Conservation (phyloP, 2,888 invertebrate species). For the Mesorhabditis sp. region DNA sequence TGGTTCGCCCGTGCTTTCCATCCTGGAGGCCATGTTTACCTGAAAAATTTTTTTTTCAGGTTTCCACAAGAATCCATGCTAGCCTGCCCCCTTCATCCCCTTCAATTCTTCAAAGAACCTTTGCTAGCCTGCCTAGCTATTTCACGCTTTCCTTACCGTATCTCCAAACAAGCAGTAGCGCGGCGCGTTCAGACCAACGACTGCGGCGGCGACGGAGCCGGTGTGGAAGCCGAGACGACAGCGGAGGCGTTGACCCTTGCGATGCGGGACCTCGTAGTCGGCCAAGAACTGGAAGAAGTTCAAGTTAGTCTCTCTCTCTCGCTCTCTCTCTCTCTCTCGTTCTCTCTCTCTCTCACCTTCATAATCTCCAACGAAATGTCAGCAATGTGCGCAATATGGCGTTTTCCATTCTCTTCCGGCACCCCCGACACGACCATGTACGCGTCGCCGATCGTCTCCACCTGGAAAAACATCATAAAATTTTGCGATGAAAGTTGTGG, state of each 20-base stretch:
- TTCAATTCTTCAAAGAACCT: too few species aligned
- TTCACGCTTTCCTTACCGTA: constrained; percentile 20
- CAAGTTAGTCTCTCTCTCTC: not conserved
- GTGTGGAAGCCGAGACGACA: constrained; percentile 33
- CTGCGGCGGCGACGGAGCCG: constrained; percentile 36
- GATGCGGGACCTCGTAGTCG: constrained; percentile 29
- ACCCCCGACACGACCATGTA: constrained; percentile 43
- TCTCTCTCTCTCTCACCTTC: constrained; percentile 10
- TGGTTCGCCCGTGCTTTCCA: constrained; percentile 35
- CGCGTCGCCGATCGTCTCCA: constrained; percentile 44
- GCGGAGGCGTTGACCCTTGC: constrained; percentile 18
- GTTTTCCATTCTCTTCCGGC: constrained; percentile 36
- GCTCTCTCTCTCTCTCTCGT: not conserved
- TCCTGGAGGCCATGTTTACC: constrained; percentile 34
- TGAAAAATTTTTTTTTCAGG: constrained; percentile 9
- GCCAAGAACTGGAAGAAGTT: constrained; percentile 16
- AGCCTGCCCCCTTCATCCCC: not conserved
- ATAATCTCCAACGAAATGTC: constrained; percentile 26
- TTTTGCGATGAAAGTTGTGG: too few species aligned
- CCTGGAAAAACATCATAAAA: constrained; percentile 13
- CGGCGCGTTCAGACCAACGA: constrained; percentile 32
- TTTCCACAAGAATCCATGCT: too few species aligned
- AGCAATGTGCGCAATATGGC: constrained; percentile 34
- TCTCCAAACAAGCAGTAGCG: constrained; percentile 44
- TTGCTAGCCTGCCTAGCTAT: not conserved